Percentiles rank a stretch among this genome's conserved stretches.
Conservation (phyloP, 2,888 invertebrate genomes). For the Mimumesa dahlbomi region DNA sequence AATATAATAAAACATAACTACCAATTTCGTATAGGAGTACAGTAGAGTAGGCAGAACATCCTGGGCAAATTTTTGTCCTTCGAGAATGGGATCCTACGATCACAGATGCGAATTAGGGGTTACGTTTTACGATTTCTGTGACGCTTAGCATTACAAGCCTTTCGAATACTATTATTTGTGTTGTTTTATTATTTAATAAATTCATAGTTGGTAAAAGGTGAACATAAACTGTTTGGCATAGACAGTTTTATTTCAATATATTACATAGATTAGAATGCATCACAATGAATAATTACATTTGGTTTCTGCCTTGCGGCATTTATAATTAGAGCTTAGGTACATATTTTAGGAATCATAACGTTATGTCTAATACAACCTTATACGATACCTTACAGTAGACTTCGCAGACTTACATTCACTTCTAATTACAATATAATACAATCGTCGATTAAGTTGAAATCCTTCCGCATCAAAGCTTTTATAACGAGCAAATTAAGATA, state of each 20-base stretch:
- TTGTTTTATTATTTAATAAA: neutral
- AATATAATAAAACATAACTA: too few relatives aligned
- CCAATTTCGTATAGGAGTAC: too few relatives aligned
- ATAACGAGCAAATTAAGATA: slow-evolving; percentile 9
- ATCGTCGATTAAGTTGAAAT: slow-evolving; percentile 39
- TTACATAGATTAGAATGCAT: slow-evolving; percentile 76
- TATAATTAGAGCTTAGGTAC: slow-evolving; percentile 57
- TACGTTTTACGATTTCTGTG: too few relatives aligned
- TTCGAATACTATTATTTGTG: neutral
- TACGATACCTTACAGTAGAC: slow-evolving; percentile 58
- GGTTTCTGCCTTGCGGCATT: slow-evolving; percentile 54
- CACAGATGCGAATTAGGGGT: too few relatives aligned
- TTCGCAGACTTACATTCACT: slow-evolving; percentile 71
- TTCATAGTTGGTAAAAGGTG: too few relatives aligned
- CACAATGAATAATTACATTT: slow-evolving; percentile 75
- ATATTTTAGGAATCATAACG: slow-evolving; percentile 57
- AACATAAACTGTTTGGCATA: slow-evolving; percentile 43
- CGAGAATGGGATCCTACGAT: too few relatives aligned
- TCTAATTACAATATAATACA: slow-evolving; percentile 80
- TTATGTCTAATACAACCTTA: slow-evolving; percentile 68
- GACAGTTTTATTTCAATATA: slow-evolving; percentile 73
- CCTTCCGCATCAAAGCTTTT: slow-evolving; percentile 16
- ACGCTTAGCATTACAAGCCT: neutral
- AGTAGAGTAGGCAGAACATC: too few relatives aligned
- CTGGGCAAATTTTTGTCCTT: too few relatives aligned